A percentile compares a stretch with the other conserved stretches of the same genome.
Evolutionary conservation across 2,888 invertebrate genomes (phyloP).

Genomic region (Cinara cedri): DNA sequence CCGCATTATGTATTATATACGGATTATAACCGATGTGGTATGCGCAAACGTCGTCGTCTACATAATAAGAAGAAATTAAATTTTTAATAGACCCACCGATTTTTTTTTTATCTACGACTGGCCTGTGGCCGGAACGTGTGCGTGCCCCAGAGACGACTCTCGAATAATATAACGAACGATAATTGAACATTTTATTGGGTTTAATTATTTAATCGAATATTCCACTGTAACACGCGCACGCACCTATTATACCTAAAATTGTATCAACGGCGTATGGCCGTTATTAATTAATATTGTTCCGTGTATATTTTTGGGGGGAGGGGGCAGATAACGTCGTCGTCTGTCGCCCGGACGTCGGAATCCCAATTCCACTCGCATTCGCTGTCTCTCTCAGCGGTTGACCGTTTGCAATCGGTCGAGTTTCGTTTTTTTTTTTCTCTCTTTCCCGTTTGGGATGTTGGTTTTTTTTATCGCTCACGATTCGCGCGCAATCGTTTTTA

Average conservation of each 20-base stretch:
- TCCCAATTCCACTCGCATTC: background rate
- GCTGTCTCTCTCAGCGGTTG: too few relatives aligned
- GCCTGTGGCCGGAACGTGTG: background rate
- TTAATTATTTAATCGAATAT: constrained; percentile 44
- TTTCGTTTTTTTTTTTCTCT: too few relatives aligned
- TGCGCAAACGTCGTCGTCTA: constrained; percentile 28
- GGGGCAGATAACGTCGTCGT: background rate
- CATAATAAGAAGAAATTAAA: constrained; percentile 21
- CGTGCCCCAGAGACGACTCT: constrained; percentile 11
- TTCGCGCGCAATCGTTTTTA: too few relatives aligned
- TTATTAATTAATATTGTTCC: background rate
- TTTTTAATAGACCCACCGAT: constrained; percentile 24
- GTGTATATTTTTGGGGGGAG: too few relatives aligned
- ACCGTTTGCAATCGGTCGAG: too few relatives aligned
- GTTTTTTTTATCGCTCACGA: too few relatives aligned
- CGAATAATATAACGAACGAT: constrained; percentile 24
- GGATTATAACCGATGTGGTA: constrained; percentile 33
- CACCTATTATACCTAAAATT: background rate
- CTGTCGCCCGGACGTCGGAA: too few relatives aligned
- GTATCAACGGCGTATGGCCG: background rate
- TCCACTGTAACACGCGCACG: background rate
- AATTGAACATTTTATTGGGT: constrained; percentile 48
- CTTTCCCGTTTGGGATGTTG: too few relatives aligned
- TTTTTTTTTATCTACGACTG: background rate
- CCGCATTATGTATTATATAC: too few relatives aligned